phyloP scores from a whole-genome alignment of 2,888 invertebrate species.

The Hyppa rectilinea region DNA sequence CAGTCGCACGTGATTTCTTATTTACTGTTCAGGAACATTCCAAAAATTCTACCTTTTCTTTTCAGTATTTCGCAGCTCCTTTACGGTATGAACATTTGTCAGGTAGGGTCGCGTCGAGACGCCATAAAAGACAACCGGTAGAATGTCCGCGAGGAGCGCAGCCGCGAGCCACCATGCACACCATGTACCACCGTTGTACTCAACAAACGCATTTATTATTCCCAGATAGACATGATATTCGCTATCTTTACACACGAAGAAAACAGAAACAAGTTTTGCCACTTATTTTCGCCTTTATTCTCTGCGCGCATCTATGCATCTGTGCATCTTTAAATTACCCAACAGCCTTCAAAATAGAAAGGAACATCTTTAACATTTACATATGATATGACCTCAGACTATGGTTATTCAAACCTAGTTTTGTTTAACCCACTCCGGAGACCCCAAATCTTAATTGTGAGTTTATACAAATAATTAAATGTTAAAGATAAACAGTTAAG shows the following conservation, averaged over 20 bases:
- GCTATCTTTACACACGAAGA: slow-evolving; percentile 56
- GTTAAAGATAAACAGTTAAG: slow-evolving; percentile 26
- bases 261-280: slow-evolving; percentile 48
- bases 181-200: slow-evolving; percentile 62
- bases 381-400: slow-evolving; percentile 55
- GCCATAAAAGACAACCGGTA: slow-evolving; percentile 82
- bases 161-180: slow-evolving; percentile 58
- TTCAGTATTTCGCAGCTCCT: slow-evolving; percentile 61
- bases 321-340: slow-evolving; percentile 56
- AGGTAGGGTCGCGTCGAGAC: slow-evolving; percentile 68
- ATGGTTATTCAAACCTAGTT: slow-evolving; percentile 53
- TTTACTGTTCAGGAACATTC: slow-evolving; percentile 43
- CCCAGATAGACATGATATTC: slow-evolving; percentile 61
- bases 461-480: slow-evolving; percentile 42
- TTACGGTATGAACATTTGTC: slow-evolving; percentile 67
- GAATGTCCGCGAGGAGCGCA: slow-evolving; percentile 73
- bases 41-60: slow-evolving; percentile 59
- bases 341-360: slow-evolving; percentile 63
- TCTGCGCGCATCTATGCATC: slow-evolving; percentile 43
- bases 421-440: slow-evolving; percentile 53
- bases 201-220: slow-evolving; percentile 64
- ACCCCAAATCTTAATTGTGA: slow-evolving; percentile 48
- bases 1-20: slow-evolving; percentile 21
- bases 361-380: slow-evolving; percentile 52
- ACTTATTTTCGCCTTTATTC: slow-evolving; percentile 54